A percentile compares a stretch with the other conserved stretches of the same genome.
Conservation (phyloP, 35 echinoderm and acorn worm genomes). For the Ophioderma brevispina region DNA sequence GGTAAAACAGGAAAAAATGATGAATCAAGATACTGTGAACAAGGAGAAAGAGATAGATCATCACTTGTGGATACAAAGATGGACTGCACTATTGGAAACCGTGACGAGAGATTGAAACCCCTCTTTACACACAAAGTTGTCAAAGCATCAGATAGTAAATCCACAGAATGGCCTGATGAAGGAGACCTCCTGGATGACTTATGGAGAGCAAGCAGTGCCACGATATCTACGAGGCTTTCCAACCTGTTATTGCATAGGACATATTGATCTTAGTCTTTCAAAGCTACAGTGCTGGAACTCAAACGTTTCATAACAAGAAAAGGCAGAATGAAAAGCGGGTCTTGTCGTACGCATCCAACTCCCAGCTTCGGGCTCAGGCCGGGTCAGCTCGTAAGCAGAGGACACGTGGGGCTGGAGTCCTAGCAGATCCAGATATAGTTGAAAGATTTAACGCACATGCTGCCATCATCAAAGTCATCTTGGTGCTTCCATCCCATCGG, state of each 20-base stretch:
- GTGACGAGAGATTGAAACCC: background rate
- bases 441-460: background rate
- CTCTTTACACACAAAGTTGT: background rate
- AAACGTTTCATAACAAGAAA: background rate
- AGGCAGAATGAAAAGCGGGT: no score
- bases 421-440: background rate
- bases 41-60: background rate
- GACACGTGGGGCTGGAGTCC: background rate
- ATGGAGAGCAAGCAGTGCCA: background rate
- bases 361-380: no score
- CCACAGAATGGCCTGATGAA: slow-evolving; percentile 11
- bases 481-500: background rate
- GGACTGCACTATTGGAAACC: background rate
- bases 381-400: background rate
- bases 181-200: background rate
- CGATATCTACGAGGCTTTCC: background rate
- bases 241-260: background rate
- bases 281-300: background rate
- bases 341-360: no score
- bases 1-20: no score
- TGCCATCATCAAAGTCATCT: background rate
- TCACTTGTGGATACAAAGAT: background rate
- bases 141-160: slow-evolving; percentile 6
- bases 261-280: background rate
- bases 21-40: background rate